Evolutionary conservation across 1,140 invertebrate species (phyloP), one percentile per base, ranked within the genome.

Genomic region (Caenorhabditis brenneri): DNA sequence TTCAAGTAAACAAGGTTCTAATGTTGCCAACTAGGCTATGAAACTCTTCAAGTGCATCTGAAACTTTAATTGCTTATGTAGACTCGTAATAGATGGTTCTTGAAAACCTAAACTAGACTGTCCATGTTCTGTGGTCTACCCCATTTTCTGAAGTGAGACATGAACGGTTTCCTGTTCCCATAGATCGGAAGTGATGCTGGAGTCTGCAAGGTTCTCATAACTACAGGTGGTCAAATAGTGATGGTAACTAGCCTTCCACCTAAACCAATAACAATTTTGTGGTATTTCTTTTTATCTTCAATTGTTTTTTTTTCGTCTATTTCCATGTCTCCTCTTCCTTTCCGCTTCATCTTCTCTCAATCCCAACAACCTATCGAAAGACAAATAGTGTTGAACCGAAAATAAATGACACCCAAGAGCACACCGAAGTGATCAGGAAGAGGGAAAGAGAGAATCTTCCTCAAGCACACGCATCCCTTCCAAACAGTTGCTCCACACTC

Each of bases 321-420:
- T 3, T 65, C 31, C 19, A 12, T 36, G 15, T 42, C 33, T 74
- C 65, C 42, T 42, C 22, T 22, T 27, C 36, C 19, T 7, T 74
- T n/a, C 16, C 58, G 36, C 5, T 42, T 6, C 12, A 5, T 42
- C 36, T 15, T 19, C 58, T 65, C 31, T 24, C 29, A 65, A 51
- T 51, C 48, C 58, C 58, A 65, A 65, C 58, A 74, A 74, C 65
- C 65, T 74, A 74, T 74, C 19, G 65, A 24, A 74, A 74, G 65
- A 74, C 65, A 74, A 74, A 74, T 74, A 74, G 65, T 74, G 36
- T 31, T 74, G 65, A 74, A 74, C 65, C 65, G 65, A 74, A 74
- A 74, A 74, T 74, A 74, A 74, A 74, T 74, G 65, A 42, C 65
- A 74, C 65, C 65, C 65, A 74, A 74, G 65, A 74, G 65, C 65